Evolutionary conservation across 2,888 invertebrate species (phyloP), one percentile per base, ranked within the genome.

Genomic region (Oeneis ivallda): DNA sequence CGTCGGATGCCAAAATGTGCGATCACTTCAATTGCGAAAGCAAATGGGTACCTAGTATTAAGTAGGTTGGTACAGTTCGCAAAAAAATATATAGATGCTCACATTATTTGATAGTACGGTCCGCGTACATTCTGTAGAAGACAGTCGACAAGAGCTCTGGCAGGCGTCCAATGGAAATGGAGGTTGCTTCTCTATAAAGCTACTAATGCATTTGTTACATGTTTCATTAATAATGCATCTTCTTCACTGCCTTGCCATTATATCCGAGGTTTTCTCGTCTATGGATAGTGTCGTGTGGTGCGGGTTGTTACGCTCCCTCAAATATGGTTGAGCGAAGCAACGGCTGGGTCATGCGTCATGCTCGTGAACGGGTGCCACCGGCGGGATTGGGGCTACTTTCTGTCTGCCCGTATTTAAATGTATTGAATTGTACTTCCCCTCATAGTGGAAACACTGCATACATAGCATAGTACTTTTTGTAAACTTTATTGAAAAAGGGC

Each of bases 121-220:
- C 45, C 58, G 49, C 37, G 49, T 49, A 49, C 37, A n/a, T 7
- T 60, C 60, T 60, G 60, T 50, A 19, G 49, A 52, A 62, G 67
- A 69, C 69, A 64, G 66, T 53, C 64, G 68, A 81, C 81, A 80
- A 80, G 79, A 78, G 77, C 70, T 70, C 79, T 88, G 89, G 89
- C 89, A 84, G 62, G 19, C 67, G 76, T 84, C 89, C 89, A 89
- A 87, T 79, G 80, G 80, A 83, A 86, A 85, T 87, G 83, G 82
- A 60, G 60, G 60, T 79, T 76, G 80, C 79, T 74, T 78, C 79
- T 81, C 79, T 79, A 71, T 71, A 70, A 67, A 71, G 61, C 72
- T 70, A 77, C 75, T 76, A 75, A 76, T 75, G 73, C 78, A 75
- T 79, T 80, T 77, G 77, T 80, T 78, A 75, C 78, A 68, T 74